phyloP scores from a whole-genome alignment of 1,140 invertebrate species.

The Hyphantria cunea region DNA sequence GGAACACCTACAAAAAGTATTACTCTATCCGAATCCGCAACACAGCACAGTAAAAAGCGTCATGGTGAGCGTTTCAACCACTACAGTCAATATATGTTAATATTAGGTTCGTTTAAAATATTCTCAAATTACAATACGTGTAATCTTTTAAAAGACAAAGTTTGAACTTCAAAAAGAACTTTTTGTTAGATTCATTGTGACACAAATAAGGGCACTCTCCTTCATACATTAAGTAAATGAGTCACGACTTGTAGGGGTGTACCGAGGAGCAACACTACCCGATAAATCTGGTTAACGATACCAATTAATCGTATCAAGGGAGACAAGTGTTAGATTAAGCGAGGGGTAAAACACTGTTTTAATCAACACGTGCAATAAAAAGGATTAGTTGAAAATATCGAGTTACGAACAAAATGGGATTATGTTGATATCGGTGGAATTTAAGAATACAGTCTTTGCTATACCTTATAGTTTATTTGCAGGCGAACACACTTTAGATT shows the following conservation, averaged over 20 bases:
- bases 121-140: constrained; percentile 31
- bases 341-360: not conserved
- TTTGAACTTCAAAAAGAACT: constrained; percentile 35
- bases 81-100: too few species aligned
- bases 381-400: not conserved
- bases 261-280: not conserved
- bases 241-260: constrained; percentile 1
- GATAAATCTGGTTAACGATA: not conserved
- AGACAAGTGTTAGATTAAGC: constrained; percentile 1
- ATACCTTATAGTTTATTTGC: too few species aligned
- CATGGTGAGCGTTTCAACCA: too few species aligned
- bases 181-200: constrained; percentile 1
- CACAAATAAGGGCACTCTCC: constrained; percentile 22
- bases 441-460: too few species aligned
- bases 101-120: constrained; percentile 33
- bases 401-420: too few species aligned
- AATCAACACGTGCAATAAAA: not conserved
- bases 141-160: constrained; percentile 38
- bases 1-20: too few species aligned
- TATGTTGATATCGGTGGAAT: too few species aligned
- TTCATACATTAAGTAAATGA: constrained; percentile 21
- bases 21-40: too few species aligned
- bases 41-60: too few species aligned
- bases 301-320: constrained; percentile 3
- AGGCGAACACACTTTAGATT: too few species aligned